A percentile compares a stretch with the other conserved stretches of the same genome.
Evolutionary conservation across 2,113 vertebrate genomes (phyloP).

Genomic region (Uria lomvia): DNA sequence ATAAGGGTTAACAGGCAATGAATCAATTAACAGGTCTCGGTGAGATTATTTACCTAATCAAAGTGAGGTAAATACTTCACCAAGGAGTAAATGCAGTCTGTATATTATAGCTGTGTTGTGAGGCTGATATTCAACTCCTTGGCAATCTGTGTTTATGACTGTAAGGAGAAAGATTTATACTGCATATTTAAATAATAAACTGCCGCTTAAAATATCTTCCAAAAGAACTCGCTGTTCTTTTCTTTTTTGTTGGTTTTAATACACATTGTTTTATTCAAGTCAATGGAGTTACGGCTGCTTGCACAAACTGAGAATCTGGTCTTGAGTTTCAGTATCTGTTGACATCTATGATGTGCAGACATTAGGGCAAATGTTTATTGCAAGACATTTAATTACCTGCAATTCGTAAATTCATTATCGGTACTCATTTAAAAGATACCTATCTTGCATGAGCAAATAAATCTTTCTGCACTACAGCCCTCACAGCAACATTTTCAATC

Average conservation of each 20-base stretch:
- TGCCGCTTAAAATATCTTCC: neutral
- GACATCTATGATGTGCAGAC: neutral
- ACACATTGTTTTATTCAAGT: neutral
- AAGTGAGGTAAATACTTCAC: neutral
- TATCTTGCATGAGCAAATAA: neutral
- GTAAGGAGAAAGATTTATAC: neutral
- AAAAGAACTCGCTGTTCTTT: neutral
- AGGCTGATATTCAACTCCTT: neutral
- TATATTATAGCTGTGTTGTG: neutral
- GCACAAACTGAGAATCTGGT: neutral
- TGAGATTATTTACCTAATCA: neutral
- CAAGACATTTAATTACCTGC: neutral
- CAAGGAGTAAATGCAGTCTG: neutral
- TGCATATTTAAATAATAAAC: neutral
- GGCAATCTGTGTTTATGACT: neutral
- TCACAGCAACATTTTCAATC: neutral
- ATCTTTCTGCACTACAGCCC: neutral
- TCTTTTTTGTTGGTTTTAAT: neutral
- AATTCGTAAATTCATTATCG: neutral
- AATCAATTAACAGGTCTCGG: neutral
- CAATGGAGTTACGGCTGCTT: neutral
- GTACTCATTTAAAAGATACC: neutral
- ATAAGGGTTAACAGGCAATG: neutral
- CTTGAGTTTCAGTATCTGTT: neutral
- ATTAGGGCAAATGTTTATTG: neutral